These are phyloP conservation scores for Atrichornis clamosus DNA, from an alignment of 2,113 vertebrate genomes.

Conservation along the genomic window DNA sequence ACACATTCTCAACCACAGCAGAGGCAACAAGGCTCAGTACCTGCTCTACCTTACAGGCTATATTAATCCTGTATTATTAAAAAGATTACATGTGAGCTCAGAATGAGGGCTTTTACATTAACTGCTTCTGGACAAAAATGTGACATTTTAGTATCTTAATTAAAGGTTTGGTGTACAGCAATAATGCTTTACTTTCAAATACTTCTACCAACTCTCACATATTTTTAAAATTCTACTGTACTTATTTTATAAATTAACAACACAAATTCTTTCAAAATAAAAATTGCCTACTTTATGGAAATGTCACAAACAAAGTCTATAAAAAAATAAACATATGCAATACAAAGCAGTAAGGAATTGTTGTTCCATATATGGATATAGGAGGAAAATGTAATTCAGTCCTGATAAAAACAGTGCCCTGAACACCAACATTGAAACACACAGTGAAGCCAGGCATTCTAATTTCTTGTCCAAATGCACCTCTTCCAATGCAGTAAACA, in stretches of 20 bases:
- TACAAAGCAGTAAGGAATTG: not conserved
- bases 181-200: not conserved
- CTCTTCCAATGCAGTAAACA: not conserved
- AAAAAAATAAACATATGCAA: not conserved
- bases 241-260: not conserved
- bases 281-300: not conserved
- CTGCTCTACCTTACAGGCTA: not conserved
- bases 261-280: not conserved
- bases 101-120: not conserved
- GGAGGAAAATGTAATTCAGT: not conserved
- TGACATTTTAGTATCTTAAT: not conserved
- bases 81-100: not conserved
- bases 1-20: not conserved
- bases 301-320: not conserved
- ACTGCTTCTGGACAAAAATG: not conserved
- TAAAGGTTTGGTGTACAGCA: not conserved
- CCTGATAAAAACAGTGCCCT: not conserved
- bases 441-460: not conserved
- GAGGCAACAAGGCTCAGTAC: not conserved
- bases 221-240: not conserved
- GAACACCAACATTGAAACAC: not conserved
- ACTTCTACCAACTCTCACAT: not conserved
- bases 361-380: not conserved
- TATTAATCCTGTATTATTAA: not conserved
- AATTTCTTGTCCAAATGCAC: not conserved